These are phyloP conservation scores for Lutjanus argentimaculatus DNA, from an alignment of 2,797 vertebrate genomes.

Conservation along the genomic window DNA sequence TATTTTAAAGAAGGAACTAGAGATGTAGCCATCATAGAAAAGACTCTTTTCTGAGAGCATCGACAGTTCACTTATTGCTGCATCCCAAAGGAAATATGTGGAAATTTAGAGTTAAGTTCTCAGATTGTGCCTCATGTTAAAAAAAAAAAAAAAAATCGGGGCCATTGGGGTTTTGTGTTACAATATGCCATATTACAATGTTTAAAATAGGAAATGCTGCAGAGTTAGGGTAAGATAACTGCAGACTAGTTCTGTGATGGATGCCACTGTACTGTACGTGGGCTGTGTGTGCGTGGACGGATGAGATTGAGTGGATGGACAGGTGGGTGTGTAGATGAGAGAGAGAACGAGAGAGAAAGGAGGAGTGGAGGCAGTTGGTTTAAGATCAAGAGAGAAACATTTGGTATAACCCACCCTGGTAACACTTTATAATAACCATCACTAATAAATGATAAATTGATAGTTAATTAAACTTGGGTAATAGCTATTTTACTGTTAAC, in stretches of 20 bases:
- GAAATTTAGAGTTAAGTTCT: slow-evolving; percentile 44
- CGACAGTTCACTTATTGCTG: slow-evolving; percentile 44
- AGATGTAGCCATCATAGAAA: slow-evolving; percentile 71
- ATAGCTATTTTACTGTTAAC: too few relatives aligned
- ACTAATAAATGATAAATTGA: too few relatives aligned
- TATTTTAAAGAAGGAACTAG: slow-evolving; percentile 53
- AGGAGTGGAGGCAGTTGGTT: not conserved
- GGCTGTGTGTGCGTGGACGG: slow-evolving; percentile 32
- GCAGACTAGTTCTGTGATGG: slow-evolving; percentile 44
- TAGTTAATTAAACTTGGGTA: too few relatives aligned
- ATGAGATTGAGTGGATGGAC: slow-evolving; percentile 35
- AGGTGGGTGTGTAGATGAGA: slow-evolving; percentile 28
- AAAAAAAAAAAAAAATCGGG: not conserved
- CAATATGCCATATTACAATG: slow-evolving; percentile 39
- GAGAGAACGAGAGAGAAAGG: slow-evolving; percentile 8
- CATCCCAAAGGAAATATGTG: slow-evolving; percentile 57
- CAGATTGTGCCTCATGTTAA: slow-evolving; percentile 60
- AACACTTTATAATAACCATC: too few relatives aligned
- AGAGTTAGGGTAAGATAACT: slow-evolving; percentile 34
- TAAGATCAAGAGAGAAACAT: slow-evolving; percentile 29
- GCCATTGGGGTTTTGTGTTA: slow-evolving; percentile 41
- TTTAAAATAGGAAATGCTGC: slow-evolving; percentile 60
- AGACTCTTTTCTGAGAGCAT: slow-evolving; percentile 37
- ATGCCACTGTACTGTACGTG: slow-evolving; percentile 34
- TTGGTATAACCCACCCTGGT: not conserved